Evolutionary conservation across 2,888 invertebrate genomes (phyloP).

Genomic region (Leptopilina drosophilae): DNA sequence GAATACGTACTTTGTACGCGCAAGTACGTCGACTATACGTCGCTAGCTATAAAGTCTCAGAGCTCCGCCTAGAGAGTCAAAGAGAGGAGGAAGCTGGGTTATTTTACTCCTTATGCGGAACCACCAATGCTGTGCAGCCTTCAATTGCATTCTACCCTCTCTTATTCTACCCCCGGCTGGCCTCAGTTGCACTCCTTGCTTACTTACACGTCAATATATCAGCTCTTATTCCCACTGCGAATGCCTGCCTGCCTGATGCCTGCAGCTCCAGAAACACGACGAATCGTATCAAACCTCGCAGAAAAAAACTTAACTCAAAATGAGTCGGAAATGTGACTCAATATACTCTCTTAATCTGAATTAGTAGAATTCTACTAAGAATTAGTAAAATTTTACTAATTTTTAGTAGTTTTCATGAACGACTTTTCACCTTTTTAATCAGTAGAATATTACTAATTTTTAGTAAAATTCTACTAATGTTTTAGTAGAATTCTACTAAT

Average conservation of each 20-base stretch:
- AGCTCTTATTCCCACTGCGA: constrained; percentile 34
- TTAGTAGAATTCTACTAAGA: too few species aligned
- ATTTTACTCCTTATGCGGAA: constrained; percentile 62
- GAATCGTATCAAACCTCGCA: constrained; percentile 5
- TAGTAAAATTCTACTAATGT: too few species aligned
- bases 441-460: too few species aligned
- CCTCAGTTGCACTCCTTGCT: constrained; percentile 49
- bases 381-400: too few species aligned
- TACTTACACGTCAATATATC: constrained; percentile 49
- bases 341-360: too few species aligned
- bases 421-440: too few species aligned
- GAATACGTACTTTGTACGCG: constrained; percentile 29
- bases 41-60: constrained; percentile 42
- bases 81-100: constrained; percentile 65
- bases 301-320: too few species aligned
- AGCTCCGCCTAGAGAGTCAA: constrained; percentile 59
- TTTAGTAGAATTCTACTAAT: too few species aligned
- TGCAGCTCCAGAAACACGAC: constrained; percentile 43
- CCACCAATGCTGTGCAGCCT: constrained; percentile 55
- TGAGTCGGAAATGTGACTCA: too few species aligned
- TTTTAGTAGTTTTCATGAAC: too few species aligned
- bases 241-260: neutral
- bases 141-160: constrained; percentile 52
- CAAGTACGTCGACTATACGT: constrained; percentile 33
- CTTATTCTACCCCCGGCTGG: constrained; percentile 44